Conservation (phyloP, 2,797 vertebrate genomes). For the Gallinago stenura region DNA sequence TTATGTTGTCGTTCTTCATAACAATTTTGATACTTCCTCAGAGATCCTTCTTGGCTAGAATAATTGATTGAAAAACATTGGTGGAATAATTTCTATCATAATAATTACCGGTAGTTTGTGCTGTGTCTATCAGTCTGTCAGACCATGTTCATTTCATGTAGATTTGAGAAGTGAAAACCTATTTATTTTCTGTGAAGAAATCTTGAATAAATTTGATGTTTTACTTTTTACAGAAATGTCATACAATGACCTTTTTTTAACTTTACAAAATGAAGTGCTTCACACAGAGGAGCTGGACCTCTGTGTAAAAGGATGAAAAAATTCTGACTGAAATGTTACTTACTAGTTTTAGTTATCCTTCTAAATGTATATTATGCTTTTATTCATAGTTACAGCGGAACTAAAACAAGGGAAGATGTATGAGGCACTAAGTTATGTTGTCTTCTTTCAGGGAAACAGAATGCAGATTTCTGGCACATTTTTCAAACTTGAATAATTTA, state of each 20-base stretch:
- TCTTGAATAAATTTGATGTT: background rate
- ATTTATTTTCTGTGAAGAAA: background rate
- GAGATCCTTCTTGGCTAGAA: background rate
- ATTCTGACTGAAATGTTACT: background rate
- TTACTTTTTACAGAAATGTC: background rate
- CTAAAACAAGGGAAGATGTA: background rate
- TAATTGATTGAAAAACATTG: background rate
- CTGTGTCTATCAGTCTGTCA: background rate
- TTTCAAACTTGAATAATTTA: slow-evolving; percentile 25
- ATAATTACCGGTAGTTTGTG: background rate
- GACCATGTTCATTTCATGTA: background rate
- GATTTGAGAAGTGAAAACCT: background rate
- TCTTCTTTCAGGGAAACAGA: background rate
- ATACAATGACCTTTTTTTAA: background rate
- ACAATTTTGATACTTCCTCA: background rate
- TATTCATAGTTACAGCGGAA: background rate
- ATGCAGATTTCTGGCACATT: background rate
- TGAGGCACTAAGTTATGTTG: background rate
- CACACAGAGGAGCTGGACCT: background rate
- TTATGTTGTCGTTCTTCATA: background rate
- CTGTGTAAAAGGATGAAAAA: background rate
- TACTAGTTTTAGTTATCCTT: background rate
- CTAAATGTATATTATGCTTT: background rate
- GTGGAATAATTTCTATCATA: background rate
- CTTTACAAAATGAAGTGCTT: background rate